Base-by-base conservation (phyloP, 2,797 vertebrate species). In the Anabas testudineus region DNA sequence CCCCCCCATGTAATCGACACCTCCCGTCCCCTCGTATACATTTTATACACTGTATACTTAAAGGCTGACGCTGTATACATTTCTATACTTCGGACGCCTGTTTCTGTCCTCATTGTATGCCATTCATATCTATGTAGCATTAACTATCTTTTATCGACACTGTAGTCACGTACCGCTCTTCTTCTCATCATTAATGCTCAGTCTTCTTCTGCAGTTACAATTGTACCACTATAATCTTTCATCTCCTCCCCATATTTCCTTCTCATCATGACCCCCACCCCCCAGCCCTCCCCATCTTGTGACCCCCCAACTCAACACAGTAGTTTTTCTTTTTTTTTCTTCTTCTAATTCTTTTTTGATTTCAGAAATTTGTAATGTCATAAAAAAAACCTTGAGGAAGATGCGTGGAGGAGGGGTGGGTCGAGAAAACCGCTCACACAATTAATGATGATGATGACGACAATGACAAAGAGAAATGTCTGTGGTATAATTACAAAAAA, bases 401-500 rank as follows among this genome's bases (percentile, higher is more conserved):
- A 74, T 52, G 81, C 77, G 75, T 75, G 52, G 48, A 64, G 71
- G 69, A 71, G 73, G 73, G 70, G 74, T 21, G 69, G 76, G 78
- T 66, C 0, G 46, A 81, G 71, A 64, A 74, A 83, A 82, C 81
- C 73, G 76, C 83, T 70, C 28, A 84, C 71, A 55, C 30, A 16
- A 73, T 54, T 56, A 74, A 76, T 76, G 55, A 78, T 76, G 54
- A 77, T 57, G 74, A 88, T 65, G 71, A 85, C 36, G 60, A 83
- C 82, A 67, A 85, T 68, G 77, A 87, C 76, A 71, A 88, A 84
- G 86, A 92, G 83, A 90, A 93, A 92, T 93, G 92, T 94, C 91
- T 94, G 92, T 94, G 93, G 90, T 93, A 92, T 91, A 93, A 90
- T 86, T 80, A 83, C 69, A 81, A 87, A 87, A 93, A 81, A 90